Conservation (phyloP, 2,888 invertebrate species). For the Thecophora atra region DNA sequence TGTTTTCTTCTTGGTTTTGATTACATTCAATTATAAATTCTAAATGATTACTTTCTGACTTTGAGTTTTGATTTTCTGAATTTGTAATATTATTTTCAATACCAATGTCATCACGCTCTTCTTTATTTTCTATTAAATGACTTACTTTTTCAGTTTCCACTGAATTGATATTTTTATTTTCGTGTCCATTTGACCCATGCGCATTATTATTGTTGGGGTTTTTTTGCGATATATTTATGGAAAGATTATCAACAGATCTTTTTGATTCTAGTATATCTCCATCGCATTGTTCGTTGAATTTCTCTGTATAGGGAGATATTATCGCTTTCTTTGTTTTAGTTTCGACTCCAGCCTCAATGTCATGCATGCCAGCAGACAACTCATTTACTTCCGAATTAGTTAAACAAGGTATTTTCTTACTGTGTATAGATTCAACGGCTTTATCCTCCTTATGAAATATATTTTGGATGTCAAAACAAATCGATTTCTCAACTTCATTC, state of each 20-base stretch:
- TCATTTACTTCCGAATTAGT: neutral
- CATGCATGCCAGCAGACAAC: slow-evolving; percentile 33
- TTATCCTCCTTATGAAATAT: slow-evolving; percentile 15
- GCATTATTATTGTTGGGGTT: neutral
- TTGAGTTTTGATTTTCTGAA: neutral
- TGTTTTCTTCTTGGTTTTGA: neutral
- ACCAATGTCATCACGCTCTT: neutral
- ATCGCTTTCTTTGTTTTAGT: slow-evolving; percentile 64
- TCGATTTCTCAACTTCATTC: slow-evolving; percentile 31
- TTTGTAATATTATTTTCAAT: neutral
- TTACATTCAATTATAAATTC: neutral
- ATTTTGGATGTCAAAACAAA: slow-evolving; percentile 27
- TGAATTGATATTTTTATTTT: neutral
- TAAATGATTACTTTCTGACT: neutral
- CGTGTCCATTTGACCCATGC: neutral
- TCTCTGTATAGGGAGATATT: slow-evolving; percentile 57
- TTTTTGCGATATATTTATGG: neutral
- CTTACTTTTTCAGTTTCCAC: neutral
- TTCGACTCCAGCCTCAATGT: slow-evolving; percentile 61
- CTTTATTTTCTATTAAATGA: neutral
- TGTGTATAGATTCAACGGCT: neutral
- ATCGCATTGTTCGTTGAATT: neutral
- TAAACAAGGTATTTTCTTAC: neutral
- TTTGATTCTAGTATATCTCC: slow-evolving; percentile 2
- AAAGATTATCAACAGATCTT: neutral